A percentile compares a stretch with the other conserved stretches of the same genome.
These are phyloP conservation scores for Promerops cafer DNA, from an alignment of 2,113 vertebrate genomes.

Conservation along the genomic window DNA sequence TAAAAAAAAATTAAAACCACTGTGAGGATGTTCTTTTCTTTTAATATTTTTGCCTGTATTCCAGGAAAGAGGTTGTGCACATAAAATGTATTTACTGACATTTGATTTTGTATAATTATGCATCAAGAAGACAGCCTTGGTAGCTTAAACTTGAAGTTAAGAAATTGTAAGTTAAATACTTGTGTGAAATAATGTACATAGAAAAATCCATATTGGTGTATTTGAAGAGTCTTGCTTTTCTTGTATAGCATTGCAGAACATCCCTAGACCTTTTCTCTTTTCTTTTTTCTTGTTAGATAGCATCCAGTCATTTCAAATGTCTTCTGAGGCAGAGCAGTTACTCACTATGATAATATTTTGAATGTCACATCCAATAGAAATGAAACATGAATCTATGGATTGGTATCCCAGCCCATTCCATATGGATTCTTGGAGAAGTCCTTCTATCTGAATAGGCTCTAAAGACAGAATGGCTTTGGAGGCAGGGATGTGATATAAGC, in stretches of 20 bases:
- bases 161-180: neutral
- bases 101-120: neutral
- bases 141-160: neutral
- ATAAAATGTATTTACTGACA: neutral
- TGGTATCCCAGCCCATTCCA: neutral
- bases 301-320: neutral
- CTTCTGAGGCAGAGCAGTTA: neutral
- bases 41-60: neutral
- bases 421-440: neutral
- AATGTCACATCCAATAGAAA: neutral
- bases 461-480: neutral
- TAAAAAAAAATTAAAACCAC: neutral
- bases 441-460: neutral
- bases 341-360: neutral
- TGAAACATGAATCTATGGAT: neutral
- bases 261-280: neutral
- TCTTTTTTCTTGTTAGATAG: neutral
- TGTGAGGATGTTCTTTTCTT: neutral
- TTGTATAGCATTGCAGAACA: neutral
- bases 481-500: neutral
- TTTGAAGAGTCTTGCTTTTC: neutral
- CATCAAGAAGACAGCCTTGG: neutral
- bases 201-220: neutral
- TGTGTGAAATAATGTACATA: neutral
- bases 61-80: neutral